Percentiles rank a stretch among this genome's conserved stretches.
Conservation (phyloP, 2,797 vertebrate genomes). For the Scarus forsteni region DNA sequence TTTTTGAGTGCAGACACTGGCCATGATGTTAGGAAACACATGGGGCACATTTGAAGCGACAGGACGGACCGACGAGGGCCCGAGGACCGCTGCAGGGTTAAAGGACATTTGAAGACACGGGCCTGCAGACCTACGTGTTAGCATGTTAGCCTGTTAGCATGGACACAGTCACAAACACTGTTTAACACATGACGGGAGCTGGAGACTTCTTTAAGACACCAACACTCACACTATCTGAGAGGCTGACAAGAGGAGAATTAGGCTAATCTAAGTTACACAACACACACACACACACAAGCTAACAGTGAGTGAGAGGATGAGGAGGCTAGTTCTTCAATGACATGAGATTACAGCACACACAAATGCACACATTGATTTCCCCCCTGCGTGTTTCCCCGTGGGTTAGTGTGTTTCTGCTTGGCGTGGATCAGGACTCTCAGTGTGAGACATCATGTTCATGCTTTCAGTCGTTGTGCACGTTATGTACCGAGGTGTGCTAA, state of each 20-base stretch:
- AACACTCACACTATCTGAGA: no score
- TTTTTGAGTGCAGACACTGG: not conserved
- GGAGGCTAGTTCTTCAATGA: constrained; percentile 68
- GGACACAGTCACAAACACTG: not conserved
- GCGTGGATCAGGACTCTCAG: constrained; percentile 39
- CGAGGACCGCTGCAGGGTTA: constrained; percentile 50
- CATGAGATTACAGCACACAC: constrained; percentile 38
- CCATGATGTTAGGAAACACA: not conserved
- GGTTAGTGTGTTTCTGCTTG: not conserved
- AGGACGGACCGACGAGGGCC: constrained; percentile 2
- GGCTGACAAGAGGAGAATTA: not conserved
- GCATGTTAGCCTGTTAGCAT: constrained; percentile 61
- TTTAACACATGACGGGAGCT: not conserved
- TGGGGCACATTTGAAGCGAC: not conserved
- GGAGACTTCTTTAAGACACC: no score
- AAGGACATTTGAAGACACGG: constrained; percentile 51
- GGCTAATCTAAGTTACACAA: constrained; percentile 47
- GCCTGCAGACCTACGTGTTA: constrained; percentile 75
- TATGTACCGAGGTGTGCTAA: not conserved
- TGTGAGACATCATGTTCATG: constrained; percentile 18
- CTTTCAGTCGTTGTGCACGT: constrained; percentile 28
- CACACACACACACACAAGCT: constrained; percentile 17
- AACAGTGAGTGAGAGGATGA: constrained; percentile 31
- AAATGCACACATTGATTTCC: not conserved
- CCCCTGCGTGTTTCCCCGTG: not conserved